These are phyloP conservation scores for Drosophila mauritiana DNA, from an alignment of 1,140 invertebrate genomes.

Conservation along the genomic window DNA sequence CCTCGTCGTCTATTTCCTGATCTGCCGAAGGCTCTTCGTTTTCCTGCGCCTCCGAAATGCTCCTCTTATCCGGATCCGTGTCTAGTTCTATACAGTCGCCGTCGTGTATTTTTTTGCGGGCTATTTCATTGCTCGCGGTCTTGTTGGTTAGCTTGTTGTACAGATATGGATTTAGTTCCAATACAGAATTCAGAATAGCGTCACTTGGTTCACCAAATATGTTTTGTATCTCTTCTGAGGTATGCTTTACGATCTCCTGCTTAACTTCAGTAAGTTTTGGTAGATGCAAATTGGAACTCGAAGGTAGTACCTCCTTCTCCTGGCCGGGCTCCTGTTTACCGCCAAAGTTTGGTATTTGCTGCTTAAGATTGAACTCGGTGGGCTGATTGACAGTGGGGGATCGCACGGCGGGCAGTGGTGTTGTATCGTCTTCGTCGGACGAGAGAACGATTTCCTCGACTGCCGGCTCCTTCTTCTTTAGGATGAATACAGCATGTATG, in stretches of 20 bases:
- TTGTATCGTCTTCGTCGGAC: constrained; percentile 12
- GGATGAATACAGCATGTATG: constrained; percentile 38
- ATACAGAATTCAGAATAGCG: constrained; percentile 36
- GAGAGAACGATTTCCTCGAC: constrained; percentile 27
- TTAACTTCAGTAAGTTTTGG: constrained; percentile 64
- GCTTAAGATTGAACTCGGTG: background rate
- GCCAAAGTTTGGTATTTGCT: background rate
- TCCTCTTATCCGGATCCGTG: background rate
- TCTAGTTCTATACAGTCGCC: constrained; percentile 59
- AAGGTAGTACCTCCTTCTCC: background rate
- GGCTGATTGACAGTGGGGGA: background rate
- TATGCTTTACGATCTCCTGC: constrained; percentile 44
- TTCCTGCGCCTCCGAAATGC: background rate
- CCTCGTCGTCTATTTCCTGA: constrained; percentile 9
- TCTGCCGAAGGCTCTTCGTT: background rate
- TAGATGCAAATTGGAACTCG: constrained; percentile 38
- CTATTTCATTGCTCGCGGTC: background rate
- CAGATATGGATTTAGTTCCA: constrained; percentile 55
- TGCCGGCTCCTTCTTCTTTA: constrained; percentile 21
- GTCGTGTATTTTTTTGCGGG: constrained; percentile 23
- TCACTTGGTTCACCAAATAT: constrained; percentile 74
- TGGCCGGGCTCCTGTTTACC: background rate
- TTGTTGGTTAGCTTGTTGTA: constrained; percentile 33
- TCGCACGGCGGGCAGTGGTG: background rate
- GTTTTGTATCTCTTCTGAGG: constrained; percentile 44